Base-by-base conservation (phyloP, 2,888 invertebrate genomes). In the Dexiosoma caninum region DNA sequence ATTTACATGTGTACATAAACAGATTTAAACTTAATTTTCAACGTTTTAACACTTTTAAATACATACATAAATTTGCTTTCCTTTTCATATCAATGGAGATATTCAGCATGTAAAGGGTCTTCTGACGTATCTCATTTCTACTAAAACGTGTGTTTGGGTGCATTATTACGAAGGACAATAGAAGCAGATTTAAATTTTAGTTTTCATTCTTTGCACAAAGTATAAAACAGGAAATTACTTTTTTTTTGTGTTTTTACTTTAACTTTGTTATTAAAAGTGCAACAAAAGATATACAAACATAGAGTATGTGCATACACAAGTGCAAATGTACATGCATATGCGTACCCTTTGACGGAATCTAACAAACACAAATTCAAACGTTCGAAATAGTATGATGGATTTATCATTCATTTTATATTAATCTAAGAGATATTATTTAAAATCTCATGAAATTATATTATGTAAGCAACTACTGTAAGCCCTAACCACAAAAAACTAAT, bases 161-260 rank as follows among this genome's bases (percentile, higher is more conserved):
- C 70, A 59, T 42, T 46, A 71, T 57, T 42, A 42, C 59, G 70
- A 71, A 78, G 70, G 77, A 78, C 77, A 78, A 71, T 64, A 49
- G 62, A 2, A 44, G 59, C 16, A 19, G 59, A 35, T 76, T 67
- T 57, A 7, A 14, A 10, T 59, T 75, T 51, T 30, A 44, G 32
- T 60, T 76, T 64, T n/a, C 32, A 44, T 55, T 42, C 42, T 35
- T 55, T 57, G 21, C 35, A 27, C 35, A 59, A 59, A 75, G 60
- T 21, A 78, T 49, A 53, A 72, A 81, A 81, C 77, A 72, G 81
- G 81, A 81, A 81, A 77, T 81, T 77, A 64, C 32, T 69, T 51
- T 46, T 81, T 69, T 64, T 76, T 75, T 44, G n/a, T n/a, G 12
- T 57, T 44, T 27, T 71, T 62, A 30, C 30, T 32, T 49, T 62